Evolutionary conservation across 2,797 vertebrate species (phyloP), one percentile per base, ranked within the genome.

Genomic region (Linurgus olivaceus): DNA sequence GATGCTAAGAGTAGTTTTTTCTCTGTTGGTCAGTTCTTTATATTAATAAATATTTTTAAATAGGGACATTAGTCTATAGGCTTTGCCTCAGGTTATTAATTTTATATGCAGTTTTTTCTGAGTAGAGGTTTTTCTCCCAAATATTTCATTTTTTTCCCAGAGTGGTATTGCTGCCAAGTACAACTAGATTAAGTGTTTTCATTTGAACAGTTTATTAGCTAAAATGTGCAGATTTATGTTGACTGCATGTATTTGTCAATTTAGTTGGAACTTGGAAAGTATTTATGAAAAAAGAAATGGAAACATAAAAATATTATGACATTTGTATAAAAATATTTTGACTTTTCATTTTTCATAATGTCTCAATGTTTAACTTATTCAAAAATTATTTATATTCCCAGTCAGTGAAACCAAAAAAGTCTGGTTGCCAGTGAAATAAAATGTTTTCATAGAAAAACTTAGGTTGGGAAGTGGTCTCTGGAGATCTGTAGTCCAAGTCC

Each of bases 181-280:
- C 59, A 94, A 74, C 37, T 83, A 80, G 89, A 93, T 62, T 58
- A 83, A 92, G 23, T 63, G 70, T 78, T 93, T 90, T 90, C 62
- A 88, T 95, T 84, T 90, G 24, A 92, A 61, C 14, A 26, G 35
- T 93, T 94, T 93, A 94, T 91, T 93, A 91, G 54, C 48, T 91
- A 65, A 67, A 91, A 88, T 3, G 4, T 80, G 16, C 50, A 80
- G 79, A 88, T 94, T 94, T 91, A 82, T 67, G 42, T 78, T 91
- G 72, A 74, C 57, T 88, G 28, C 47, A 54, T 90, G 61, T 75
- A 35, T 88, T 77, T 94, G 65, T 85, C 52, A 82, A 35, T 94
- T 91, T 87, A 70, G 45, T 74, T 89, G 90, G 68, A 91, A 88
- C 65, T 77, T 91, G 68, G 42, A 45, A 91, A 91, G n/a, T 67